Conservation (phyloP, 2,797 vertebrate species). For the Thripadectes ignobilis region DNA sequence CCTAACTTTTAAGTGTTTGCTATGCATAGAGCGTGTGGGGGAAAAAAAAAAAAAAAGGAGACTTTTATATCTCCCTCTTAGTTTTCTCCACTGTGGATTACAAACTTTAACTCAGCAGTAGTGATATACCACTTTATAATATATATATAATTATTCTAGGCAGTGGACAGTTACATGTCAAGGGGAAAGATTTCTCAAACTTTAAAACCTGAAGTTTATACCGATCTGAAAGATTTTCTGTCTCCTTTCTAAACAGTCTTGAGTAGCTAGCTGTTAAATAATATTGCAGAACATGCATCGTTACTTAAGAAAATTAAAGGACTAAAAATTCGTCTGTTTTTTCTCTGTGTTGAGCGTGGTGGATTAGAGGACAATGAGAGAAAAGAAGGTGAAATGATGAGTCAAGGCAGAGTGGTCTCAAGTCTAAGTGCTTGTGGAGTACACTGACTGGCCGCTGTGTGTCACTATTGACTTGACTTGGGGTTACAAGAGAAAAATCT, state of each 20-base stretch:
- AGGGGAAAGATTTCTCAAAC: not conserved
- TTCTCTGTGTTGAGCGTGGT: not conserved
- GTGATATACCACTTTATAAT: not conserved
- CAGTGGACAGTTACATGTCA: not conserved
- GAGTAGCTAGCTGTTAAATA: not conserved
- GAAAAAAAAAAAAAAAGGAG: fast-evolving
- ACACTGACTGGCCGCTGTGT: not conserved
- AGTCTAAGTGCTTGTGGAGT: not conserved
- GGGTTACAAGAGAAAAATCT: not conserved
- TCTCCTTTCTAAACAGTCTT: not conserved
- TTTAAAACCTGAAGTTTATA: not conserved
- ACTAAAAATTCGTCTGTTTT: not conserved
- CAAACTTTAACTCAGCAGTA: not conserved
- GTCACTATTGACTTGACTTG: conserved; percentile 4
- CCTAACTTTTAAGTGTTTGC: not conserved
- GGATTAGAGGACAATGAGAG: not conserved
- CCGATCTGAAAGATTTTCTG: not conserved
- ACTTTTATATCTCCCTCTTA: not conserved
- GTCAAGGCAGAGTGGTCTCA: not conserved
- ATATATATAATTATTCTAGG: not conserved
- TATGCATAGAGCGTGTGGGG: not conserved
- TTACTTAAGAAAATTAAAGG: not conserved
- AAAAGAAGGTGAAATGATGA: not conserved
- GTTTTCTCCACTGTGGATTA: not conserved
- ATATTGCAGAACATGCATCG: not conserved